Evolutionary conservation across 2,113 vertebrate genomes (phyloP).

Genomic region (Rhabdomys dilectus): DNA sequence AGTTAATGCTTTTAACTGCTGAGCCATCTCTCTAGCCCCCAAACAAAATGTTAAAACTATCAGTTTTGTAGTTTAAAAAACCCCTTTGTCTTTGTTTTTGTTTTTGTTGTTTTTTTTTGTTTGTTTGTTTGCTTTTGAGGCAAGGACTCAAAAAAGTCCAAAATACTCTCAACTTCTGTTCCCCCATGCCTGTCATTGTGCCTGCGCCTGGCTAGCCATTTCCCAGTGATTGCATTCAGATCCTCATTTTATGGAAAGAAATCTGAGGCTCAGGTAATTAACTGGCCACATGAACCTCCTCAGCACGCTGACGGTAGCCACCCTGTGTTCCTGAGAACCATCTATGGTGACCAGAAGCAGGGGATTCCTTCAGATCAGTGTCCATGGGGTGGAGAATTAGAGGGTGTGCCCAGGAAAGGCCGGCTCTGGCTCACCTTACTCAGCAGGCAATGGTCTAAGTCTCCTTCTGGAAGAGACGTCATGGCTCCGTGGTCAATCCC

Average conservation of each 20-base stretch:
- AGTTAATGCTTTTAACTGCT: not conserved
- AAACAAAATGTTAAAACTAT: not conserved
- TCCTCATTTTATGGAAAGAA: not conserved
- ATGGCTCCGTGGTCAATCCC: constrained; percentile 74
- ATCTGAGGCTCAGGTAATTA: not conserved
- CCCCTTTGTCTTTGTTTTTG: not conserved
- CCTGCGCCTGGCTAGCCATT: not conserved
- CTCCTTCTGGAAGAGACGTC: constrained; percentile 85
- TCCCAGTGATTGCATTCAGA: not conserved
- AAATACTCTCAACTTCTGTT: not conserved
- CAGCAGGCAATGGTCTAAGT: constrained; percentile 84
- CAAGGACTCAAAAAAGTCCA: not conserved
- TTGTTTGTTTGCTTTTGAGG: not conserved
- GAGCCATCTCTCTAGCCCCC: not conserved
- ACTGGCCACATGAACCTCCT: not conserved
- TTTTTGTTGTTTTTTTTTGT: not conserved
- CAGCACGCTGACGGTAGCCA: accelerated
- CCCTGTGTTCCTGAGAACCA: not conserved
- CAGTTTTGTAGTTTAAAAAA: not conserved
- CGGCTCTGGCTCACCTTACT: constrained; percentile 85
- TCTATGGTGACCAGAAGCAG: not conserved
- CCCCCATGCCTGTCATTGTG: not conserved
- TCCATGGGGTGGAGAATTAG: not conserved
- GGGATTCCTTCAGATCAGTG: not conserved
- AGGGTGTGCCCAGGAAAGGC: constrained; percentile 55